Base-by-base conservation (phyloP, 92 coral and sea anemone genomes). In the Umimayanthus kanabou region DNA sequence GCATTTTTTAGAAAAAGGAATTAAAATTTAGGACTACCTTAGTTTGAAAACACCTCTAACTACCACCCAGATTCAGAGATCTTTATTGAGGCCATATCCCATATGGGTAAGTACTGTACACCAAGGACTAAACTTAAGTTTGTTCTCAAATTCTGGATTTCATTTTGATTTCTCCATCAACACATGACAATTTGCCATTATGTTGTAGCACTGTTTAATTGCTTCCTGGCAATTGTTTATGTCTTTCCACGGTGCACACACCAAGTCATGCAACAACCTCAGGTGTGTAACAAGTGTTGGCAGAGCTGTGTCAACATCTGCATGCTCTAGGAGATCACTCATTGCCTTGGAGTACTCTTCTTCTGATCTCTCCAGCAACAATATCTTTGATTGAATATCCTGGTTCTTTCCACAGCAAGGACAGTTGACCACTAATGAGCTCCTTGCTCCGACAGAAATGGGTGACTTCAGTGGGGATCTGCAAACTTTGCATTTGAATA, bases 121-220 rank as follows among this genome's bases (percentile, higher is more conserved):
- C 58, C 58, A 25, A 61, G 6, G 69, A 20, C 25, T 61, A 18
- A 3, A 57, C 1, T 20, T 57, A 0, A 57, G 23, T 57, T 57
- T 57, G 23, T 5, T 57, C 69, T 61, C 26, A 61, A 61, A 0
- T 61, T 23, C 1, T 61, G 69, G 4, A 13, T 61, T 61, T 30
- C 73, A 69, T 29, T 43, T 39, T 67, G 57, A 61, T 40, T 73
- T 79, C 20, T 91, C 91, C 25, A 90, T 50, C 57, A 53, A 80
- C 5, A 97, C 65, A 71, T 94, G 93, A 80, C 96, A 93, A 85
- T 97, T 97, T 4, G 95, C 94, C 86, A 95, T 76, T 0, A 97
- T 93, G 72, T 92, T 94, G 71, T 97, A 97, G 67, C 98, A 95
- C 88, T 97, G 99, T 81, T 95, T 97, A 43, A 97, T 89, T 3